phyloP scores from a whole-genome alignment of 2,888 invertebrate species.

The Dryobota labecula region DNA sequence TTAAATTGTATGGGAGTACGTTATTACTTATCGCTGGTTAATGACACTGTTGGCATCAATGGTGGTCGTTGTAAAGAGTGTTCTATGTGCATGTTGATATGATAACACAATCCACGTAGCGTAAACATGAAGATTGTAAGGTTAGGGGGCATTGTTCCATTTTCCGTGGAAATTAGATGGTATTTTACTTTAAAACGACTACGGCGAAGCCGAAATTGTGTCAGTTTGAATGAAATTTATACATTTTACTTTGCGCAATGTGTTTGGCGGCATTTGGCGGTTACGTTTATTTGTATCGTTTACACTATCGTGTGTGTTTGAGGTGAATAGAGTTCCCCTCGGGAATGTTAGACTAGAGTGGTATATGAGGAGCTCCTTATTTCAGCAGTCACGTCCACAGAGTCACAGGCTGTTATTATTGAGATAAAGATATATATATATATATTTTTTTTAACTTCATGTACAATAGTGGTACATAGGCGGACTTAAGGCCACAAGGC shows the following conservation, averaged over 20 bases:
- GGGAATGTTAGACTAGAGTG: slow-evolving; percentile 23
- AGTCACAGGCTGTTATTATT: slow-evolving; percentile 19
- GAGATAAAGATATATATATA: slow-evolving; percentile 8
- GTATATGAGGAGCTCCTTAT: slow-evolving; percentile 19
- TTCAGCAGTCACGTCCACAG: slow-evolving; percentile 26
- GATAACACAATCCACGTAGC: slow-evolving; percentile 47
- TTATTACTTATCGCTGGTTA: slow-evolving; percentile 49
- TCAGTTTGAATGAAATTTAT: slow-evolving; percentile 33
- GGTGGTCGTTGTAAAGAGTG: slow-evolving; percentile 36
- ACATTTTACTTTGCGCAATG: slow-evolving; percentile 35
- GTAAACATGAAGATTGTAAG: slow-evolving; percentile 48
- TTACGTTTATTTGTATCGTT: slow-evolving; percentile 44
- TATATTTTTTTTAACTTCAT: too few relatives aligned
- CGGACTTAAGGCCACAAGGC: too few relatives aligned
- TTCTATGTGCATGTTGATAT: slow-evolving; percentile 46
- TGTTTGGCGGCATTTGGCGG: slow-evolving; percentile 24
- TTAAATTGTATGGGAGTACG: slow-evolving; percentile 51
- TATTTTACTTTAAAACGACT: slow-evolving; percentile 48
- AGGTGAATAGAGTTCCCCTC: slow-evolving; percentile 2
- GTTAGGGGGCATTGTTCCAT: slow-evolving; percentile 52
- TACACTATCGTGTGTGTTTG: slow-evolving; percentile 12
- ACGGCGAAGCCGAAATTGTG: slow-evolving; percentile 32
- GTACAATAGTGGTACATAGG: too few relatives aligned
- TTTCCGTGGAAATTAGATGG: slow-evolving; percentile 44
- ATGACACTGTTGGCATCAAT: slow-evolving; percentile 48